Conservation (phyloP, 2,797 vertebrate species). For the Sebastes diploproa region DNA sequence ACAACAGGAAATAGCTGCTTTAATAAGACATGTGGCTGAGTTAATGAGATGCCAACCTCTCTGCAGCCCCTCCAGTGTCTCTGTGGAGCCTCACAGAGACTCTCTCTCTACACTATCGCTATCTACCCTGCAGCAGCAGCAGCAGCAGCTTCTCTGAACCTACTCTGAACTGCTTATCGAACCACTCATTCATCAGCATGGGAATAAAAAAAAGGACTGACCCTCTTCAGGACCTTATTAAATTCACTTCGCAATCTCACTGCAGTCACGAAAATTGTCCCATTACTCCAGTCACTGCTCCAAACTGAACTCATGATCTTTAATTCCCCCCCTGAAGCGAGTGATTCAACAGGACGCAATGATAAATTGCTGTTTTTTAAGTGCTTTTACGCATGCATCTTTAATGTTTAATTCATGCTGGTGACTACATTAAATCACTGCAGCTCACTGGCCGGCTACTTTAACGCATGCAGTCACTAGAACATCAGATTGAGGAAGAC, state of each 20-base stretch:
- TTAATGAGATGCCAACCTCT: conserved; percentile 67
- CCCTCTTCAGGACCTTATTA: conserved; percentile 24
- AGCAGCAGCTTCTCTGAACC: conserved; percentile 33
- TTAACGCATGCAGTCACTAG: conserved; percentile 22
- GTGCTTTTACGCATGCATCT: conserved; percentile 28
- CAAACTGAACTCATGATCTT: conserved; percentile 29
- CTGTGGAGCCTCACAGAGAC: conserved; percentile 38
- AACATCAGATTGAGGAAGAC: conserved; percentile 38
- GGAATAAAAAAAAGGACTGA: conserved; percentile 17
- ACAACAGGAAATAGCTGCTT: conserved; percentile 77
- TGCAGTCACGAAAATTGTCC: conserved; percentile 30
- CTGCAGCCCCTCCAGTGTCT: conserved; percentile 57
- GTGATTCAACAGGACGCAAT: conserved; percentile 33
- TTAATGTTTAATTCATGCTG: not conserved
- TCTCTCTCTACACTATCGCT: not conserved
- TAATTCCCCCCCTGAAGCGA: not conserved
- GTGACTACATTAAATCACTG: conserved; percentile 13
- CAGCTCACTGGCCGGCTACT: conserved; percentile 20
- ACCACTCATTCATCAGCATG: conserved; percentile 27
- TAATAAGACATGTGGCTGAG: conserved; percentile 71
- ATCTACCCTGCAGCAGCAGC: conserved; percentile 6
- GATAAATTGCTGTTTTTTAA: not conserved
- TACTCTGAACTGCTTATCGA: conserved; percentile 18
- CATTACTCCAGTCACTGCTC: not conserved
- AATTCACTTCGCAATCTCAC: conserved; percentile 39